phyloP scores from a whole-genome alignment of 2,888 invertebrate species.

The Schrankia costaestrigalis region DNA sequence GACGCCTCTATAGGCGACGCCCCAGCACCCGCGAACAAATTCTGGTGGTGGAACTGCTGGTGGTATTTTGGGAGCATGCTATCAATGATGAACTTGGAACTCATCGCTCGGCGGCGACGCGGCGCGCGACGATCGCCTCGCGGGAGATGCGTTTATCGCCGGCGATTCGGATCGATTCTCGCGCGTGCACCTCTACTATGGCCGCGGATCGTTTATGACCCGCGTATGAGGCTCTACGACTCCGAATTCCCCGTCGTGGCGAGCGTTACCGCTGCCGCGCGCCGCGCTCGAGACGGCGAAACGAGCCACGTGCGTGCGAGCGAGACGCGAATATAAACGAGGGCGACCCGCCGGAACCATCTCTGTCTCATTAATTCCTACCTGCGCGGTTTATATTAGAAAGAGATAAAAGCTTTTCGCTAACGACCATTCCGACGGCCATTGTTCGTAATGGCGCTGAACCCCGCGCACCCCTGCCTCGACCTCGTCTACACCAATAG shows the following conservation, averaged over 20 bases:
- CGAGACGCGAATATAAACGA: slow-evolving; percentile 50
- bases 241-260: slow-evolving; percentile 88
- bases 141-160: slow-evolving; percentile 79
- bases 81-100: slow-evolving; percentile 98
- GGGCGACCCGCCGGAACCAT: slow-evolving; percentile 68
- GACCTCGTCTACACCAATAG: slow-evolving; percentile 76
- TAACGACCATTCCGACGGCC: slow-evolving; percentile 77
- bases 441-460: slow-evolving; percentile 78
- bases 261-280: slow-evolving; percentile 79
- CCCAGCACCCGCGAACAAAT: slow-evolving; percentile 82
- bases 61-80: slow-evolving; percentile 98
- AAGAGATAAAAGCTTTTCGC: slow-evolving; percentile 81
- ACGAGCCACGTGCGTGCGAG: slow-evolving; percentile 70
- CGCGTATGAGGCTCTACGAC: slow-evolving; percentile 92
- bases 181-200: slow-evolving; percentile 81
- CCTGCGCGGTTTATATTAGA: slow-evolving; percentile 79
- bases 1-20: slow-evolving; percentile 87
- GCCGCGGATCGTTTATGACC: slow-evolving; percentile 92
- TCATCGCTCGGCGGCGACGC: slow-evolving; percentile 88
- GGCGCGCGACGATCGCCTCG: slow-evolving; percentile 80
- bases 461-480: slow-evolving; percentile 67
- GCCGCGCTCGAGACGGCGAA: slow-evolving; percentile 75
- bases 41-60: slow-evolving; percentile 85
- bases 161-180: slow-evolving; percentile 81
- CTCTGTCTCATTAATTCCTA: slow-evolving; percentile 80